Percentiles rank a stretch among this genome's conserved stretches.
Evolutionary conservation across 2,113 vertebrate species (phyloP).

Genomic region (Lophochroa leadbeateri): DNA sequence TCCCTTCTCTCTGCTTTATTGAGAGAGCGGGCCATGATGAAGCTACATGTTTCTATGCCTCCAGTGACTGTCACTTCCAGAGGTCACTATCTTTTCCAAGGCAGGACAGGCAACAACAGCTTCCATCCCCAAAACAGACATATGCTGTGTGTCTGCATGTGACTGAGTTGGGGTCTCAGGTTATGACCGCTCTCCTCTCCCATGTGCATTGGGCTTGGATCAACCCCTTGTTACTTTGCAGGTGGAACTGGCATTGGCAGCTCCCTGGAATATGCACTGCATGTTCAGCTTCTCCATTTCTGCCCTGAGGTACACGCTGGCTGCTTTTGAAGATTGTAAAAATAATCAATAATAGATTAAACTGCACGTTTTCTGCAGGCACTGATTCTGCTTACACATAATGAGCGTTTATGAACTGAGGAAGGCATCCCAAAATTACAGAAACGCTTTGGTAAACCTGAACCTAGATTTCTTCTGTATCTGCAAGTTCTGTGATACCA

Average conservation of each 20-base stretch:
- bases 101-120: background rate
- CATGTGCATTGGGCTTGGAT: background rate
- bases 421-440: background rate
- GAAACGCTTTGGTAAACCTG: background rate
- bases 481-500: background rate
- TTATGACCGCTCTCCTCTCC: background rate
- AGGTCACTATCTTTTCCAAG: background rate
- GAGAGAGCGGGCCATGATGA: background rate
- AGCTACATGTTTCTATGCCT: background rate
- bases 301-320: background rate
- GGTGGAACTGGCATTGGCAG: background rate
- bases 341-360: constrained; percentile 53
- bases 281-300: background rate
- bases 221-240: background rate
- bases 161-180: background rate
- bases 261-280: background rate
- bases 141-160: background rate
- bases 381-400: background rate
- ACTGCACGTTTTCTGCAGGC: background rate
- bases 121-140: background rate
- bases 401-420: background rate
- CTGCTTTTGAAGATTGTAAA: constrained; percentile 20
- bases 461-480: background rate
- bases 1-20: background rate
- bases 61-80: background rate